These are phyloP conservation scores for Tiliacea citrago DNA, from an alignment of 2,888 invertebrate species.

Conservation along the genomic window DNA sequence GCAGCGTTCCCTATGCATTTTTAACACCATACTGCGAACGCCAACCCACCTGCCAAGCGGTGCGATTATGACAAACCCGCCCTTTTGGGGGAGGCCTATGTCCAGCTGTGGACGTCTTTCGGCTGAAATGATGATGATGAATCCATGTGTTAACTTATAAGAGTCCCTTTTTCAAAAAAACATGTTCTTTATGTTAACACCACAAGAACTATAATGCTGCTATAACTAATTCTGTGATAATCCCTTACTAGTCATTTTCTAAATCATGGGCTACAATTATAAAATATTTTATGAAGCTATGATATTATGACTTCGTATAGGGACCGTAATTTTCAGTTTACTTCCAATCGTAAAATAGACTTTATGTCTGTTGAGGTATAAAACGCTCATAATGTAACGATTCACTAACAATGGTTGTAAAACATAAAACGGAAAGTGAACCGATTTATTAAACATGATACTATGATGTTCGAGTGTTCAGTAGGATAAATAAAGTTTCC, in stretches of 20 bases:
- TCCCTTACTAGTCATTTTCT: constrained; percentile 30
- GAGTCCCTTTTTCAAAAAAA: neutral
- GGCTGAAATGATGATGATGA: too few relatives aligned
- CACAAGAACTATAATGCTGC: neutral
- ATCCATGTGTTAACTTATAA: neutral
- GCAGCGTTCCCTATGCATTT: too few relatives aligned
- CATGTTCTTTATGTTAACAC: neutral
- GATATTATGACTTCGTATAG: constrained; percentile 34
- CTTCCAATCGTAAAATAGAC: constrained; percentile 62
- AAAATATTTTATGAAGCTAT: constrained; percentile 41
- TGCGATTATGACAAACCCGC: too few relatives aligned
- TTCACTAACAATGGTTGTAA: constrained; percentile 55
- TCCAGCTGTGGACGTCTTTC: too few relatives aligned
- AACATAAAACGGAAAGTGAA: constrained; percentile 46
- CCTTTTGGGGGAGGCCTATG: too few relatives aligned
- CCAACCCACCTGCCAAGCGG: too few relatives aligned
- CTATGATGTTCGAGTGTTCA: constrained; percentile 31
- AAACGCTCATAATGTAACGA: constrained; percentile 61
- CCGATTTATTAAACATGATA: constrained; percentile 53
- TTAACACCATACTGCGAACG: too few relatives aligned
- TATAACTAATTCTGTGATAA: neutral
- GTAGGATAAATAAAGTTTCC: neutral
- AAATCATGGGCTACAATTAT: constrained; percentile 42
- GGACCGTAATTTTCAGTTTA: constrained; percentile 50
- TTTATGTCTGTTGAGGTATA: constrained; percentile 64